phyloP scores from a whole-genome alignment of 2,797 vertebrate genomes.

The Scarus forsteni region DNA sequence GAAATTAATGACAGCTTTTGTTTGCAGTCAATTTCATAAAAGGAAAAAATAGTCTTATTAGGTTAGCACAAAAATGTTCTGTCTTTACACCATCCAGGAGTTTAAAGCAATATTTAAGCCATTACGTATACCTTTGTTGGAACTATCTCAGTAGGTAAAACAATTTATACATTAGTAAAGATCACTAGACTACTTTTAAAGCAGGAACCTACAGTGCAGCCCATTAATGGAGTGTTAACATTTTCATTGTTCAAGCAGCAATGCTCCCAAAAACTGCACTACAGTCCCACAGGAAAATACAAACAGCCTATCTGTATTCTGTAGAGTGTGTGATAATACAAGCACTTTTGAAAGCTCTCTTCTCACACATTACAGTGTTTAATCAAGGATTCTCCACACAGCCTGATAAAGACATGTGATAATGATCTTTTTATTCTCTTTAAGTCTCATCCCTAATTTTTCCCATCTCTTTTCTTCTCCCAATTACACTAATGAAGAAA shows the following conservation, averaged over 20 bases:
- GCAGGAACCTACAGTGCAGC: no score
- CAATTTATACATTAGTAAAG: no score
- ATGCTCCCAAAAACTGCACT: constrained; percentile 27
- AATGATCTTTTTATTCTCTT: constrained; percentile 66
- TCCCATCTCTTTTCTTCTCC: constrained; percentile 37
- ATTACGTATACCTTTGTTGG: no score
- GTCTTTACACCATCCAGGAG: no score
- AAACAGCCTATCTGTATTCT: constrained; percentile 42
- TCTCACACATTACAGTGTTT: constrained; percentile 45
- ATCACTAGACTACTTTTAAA: no score
- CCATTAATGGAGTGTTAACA: constrained; percentile 8
- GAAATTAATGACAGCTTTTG: no score
- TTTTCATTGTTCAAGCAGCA: constrained; percentile 26
- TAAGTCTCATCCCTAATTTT: constrained; percentile 46
- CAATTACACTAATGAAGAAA: constrained; percentile 68
- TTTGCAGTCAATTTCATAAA: no score
- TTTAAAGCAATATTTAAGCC: no score
- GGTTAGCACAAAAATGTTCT: no score
- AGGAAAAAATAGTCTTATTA: no score
- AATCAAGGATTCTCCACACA: constrained; percentile 58
- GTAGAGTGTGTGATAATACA: constrained; percentile 44
- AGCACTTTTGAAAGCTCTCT: constrained; percentile 28
- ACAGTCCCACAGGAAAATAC: constrained; percentile 36
- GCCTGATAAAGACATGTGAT: constrained; percentile 61
- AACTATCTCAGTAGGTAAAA: no score